phyloP scores from a whole-genome alignment of 1,140 invertebrate species.

The Intoshia linei region DNA sequence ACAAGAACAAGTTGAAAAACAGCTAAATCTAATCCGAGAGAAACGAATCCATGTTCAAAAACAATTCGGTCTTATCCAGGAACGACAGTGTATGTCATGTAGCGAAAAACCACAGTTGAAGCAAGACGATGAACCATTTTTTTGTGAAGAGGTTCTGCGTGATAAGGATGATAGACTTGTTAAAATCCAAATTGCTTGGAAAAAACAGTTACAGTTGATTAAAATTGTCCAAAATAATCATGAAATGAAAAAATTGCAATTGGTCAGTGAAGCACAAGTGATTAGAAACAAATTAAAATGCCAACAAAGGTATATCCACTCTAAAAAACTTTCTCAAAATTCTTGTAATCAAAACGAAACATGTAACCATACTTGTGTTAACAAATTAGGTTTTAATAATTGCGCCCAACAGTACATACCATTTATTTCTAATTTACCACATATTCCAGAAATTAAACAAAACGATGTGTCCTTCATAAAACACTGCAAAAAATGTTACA shows the following conservation, averaged over 20 bases:
- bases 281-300: conserved; percentile 2
- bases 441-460: background rate
- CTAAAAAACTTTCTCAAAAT: too few species aligned
- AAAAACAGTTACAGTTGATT: too few species aligned
- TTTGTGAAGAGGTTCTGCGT: background rate
- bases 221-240: too few species aligned
- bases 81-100: background rate
- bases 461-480: background rate
- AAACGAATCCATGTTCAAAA: background rate
- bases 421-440: background rate
- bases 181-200: background rate
- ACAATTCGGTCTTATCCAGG: background rate
- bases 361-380: conserved; percentile 15
- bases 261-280: background rate
- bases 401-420: background rate
- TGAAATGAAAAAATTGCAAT: conserved; percentile 1
- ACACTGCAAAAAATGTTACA: background rate
- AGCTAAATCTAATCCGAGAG: background rate
- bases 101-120: background rate
- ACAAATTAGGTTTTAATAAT: background rate
- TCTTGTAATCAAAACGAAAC: background rate
- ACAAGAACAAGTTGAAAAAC: conserved; percentile 1
- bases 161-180: background rate
- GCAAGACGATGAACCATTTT: background rate
- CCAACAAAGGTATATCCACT: too few species aligned